Conservation (phyloP, 2,888 invertebrate species). For the Amphipoea oculea region DNA sequence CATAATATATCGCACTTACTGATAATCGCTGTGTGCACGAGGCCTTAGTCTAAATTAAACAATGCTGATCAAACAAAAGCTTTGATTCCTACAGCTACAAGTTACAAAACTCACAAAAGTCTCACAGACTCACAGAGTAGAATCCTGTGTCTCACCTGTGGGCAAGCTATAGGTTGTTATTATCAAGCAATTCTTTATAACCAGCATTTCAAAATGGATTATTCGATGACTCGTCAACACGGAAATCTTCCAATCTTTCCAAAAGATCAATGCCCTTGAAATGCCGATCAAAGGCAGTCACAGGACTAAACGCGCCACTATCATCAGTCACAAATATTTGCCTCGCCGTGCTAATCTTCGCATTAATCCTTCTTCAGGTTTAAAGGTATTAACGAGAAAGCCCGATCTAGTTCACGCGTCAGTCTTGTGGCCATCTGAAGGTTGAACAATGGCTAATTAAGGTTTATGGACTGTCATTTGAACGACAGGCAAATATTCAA, state of each 20-base stretch:
- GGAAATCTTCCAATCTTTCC: conserved; percentile 29
- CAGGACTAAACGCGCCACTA: conserved; percentile 65
- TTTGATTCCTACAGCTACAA: neutral
- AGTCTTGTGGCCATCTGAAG: conserved; percentile 67
- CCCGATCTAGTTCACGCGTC: conserved; percentile 69
- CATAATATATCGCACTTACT: neutral
- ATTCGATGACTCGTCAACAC: neutral
- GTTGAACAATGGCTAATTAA: conserved; percentile 68
- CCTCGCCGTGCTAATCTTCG: conserved; percentile 67
- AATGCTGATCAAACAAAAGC: neutral
- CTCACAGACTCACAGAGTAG: neutral
- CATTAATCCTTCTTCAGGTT: conserved; percentile 69
- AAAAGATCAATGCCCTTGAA: conserved; percentile 67
- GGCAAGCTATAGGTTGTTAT: neutral
- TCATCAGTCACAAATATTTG: conserved; percentile 75
- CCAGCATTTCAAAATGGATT: conserved; percentile 12
- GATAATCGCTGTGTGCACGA: neutral
- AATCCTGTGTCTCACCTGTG: neutral
- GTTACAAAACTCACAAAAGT: neutral
- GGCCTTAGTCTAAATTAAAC: neutral
- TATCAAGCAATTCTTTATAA: neutral
- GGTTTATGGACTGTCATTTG: conserved; percentile 70
- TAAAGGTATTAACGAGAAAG: conserved; percentile 76
- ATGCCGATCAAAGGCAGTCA: conserved; percentile 66
- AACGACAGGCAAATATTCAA: conserved; percentile 54